These are phyloP conservation scores for Geophilus truncorum DNA, from an alignment of 2,888 invertebrate species.

Conservation along the genomic window DNA sequence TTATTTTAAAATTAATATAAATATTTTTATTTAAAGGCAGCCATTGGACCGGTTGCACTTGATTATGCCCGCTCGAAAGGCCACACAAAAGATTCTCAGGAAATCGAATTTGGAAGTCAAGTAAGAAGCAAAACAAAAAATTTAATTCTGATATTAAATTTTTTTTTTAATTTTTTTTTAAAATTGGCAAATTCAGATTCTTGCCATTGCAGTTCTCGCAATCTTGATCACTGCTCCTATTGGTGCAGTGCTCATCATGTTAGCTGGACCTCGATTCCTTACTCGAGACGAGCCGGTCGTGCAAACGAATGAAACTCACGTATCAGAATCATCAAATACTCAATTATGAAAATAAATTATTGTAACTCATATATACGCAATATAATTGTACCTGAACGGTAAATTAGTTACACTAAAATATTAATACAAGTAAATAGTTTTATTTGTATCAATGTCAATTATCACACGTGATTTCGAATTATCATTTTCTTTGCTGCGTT, in stretches of 20 bases:
- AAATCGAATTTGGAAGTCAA: neutral
- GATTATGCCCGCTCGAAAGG: slow-evolving; percentile 45
- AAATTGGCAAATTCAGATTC: neutral
- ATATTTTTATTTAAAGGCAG: slow-evolving; percentile 56
- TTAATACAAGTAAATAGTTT: too few relatives aligned
- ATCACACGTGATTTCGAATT: too few relatives aligned
- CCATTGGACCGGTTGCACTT: slow-evolving; percentile 60
- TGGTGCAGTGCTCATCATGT: neutral
- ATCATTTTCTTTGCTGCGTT: too few relatives aligned
- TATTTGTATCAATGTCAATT: too few relatives aligned
- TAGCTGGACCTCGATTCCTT: neutral
- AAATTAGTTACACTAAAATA: too few relatives aligned
- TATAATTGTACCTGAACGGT: too few relatives aligned
- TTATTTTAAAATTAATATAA: neutral
- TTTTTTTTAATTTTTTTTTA: neutral
- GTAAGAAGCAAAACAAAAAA: neutral
- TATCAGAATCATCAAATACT: neutral
- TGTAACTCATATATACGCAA: too few relatives aligned
- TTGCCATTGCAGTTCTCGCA: neutral
- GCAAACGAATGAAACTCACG: neutral
- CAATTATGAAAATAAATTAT: neutral
- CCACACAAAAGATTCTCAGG: neutral
- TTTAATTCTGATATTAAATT: neutral
- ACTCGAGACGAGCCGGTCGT: neutral
- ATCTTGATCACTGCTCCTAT: slow-evolving; percentile 28